Base-by-base conservation (phyloP, 2,888 invertebrate species). In the Cheilosia variabilis region DNA sequence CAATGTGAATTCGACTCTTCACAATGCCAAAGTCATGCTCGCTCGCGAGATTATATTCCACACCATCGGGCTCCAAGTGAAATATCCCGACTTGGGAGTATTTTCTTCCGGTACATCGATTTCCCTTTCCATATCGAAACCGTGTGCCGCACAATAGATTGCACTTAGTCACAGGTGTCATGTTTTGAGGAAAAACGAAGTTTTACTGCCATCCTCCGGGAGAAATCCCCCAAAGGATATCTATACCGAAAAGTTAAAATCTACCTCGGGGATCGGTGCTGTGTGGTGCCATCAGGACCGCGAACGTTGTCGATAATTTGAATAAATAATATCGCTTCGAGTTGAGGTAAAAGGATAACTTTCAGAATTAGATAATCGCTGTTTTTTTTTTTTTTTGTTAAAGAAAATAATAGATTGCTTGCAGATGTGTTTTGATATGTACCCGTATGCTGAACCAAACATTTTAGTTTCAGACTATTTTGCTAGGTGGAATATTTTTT, bases 291-390 rank as follows among this genome's bases (percentile, higher is more conserved):
- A n/a, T 34, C 10, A 37, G n/a, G 19, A 66, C 17, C 7, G 31
- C n/a, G 31, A 31, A 27, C 27, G 27, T 43, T 68, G 43, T 68
- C 53, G 53, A 55, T 55, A 68, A 68, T 68, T 68, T 68, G 53
- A 53, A 68, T 68, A 43, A 68, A 68, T 68, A 68, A 68, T 55
- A 24, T 34, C 15, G 6, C 24, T 17, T 7, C 22, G 22, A 60
- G 15, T 15, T 19, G 31, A 7, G 27, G 10, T 7, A 5, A n/a
- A n/a, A 31, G 22, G 19, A 45, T 45, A 69, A 55, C 45, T 47
- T 57, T 57, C n/a, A 45, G 47, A 69, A 47, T 69, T 34, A 45
- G 57, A 57, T 69, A 69, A 57, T 57, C 68, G 57, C n/a, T 10
- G 10, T 45, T 47, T 1, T n/a, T n/a, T 17, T 68, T 17, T 68